phyloP scores from a whole-genome alignment of 2,797 vertebrate species.

The Champsocephalus esox region DNA sequence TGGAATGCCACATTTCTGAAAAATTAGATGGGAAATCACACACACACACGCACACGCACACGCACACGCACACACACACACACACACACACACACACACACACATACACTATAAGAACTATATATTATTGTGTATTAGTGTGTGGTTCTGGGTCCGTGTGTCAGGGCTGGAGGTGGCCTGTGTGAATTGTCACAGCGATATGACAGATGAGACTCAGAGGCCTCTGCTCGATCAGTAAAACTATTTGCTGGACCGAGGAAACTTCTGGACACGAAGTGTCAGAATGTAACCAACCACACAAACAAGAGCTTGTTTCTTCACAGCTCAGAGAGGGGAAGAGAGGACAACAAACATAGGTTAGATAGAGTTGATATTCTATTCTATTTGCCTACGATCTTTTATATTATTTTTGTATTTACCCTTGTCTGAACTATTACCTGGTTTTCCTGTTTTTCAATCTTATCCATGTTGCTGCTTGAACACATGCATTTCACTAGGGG shows the following conservation, averaged over 20 bases:
- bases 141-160: background rate
- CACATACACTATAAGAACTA: background rate
- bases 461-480: too few relatives aligned
- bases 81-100: background rate
- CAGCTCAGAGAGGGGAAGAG: conserved; percentile 31
- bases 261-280: conserved; percentile 69
- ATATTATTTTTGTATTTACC: too few relatives aligned
- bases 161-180: conserved; percentile 36
- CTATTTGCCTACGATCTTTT: background rate
- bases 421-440: too few relatives aligned
- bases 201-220: conserved; percentile 21
- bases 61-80: background rate
- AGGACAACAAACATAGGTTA: conserved; percentile 19
- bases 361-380: background rate
- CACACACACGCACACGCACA: too few relatives aligned
- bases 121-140: too few relatives aligned
- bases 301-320: conserved; percentile 65
- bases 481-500: background rate
- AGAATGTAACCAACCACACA: conserved; percentile 76
- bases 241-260: conserved; percentile 55
- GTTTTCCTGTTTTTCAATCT: too few relatives aligned
- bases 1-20: too few relatives aligned
- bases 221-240: conserved; percentile 41
- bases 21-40: too few relatives aligned
- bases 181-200: conserved; percentile 73